phyloP scores from a whole-genome alignment of 2,113 vertebrate species.

The Urocitellus parryii region DNA sequence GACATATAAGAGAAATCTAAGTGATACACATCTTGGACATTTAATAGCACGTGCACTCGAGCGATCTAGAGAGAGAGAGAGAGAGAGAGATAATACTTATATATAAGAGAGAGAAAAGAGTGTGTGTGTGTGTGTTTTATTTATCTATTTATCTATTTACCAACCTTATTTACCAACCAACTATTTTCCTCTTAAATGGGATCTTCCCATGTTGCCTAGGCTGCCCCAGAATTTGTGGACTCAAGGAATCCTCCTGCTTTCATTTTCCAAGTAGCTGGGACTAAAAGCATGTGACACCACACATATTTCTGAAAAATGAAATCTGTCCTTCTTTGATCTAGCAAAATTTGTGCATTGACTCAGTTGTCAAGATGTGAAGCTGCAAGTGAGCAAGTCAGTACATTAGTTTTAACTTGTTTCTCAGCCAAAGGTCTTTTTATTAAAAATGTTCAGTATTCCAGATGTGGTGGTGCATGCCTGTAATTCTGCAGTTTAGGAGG shows the following conservation, averaged over 20 bases:
- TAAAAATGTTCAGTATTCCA: neutral
- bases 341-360: neutral
- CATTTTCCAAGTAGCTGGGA: neutral
- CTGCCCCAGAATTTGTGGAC: neutral
- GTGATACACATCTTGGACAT: neutral
- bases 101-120: no score
- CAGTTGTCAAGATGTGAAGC: neutral
- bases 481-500: no score
- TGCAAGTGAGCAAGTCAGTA: neutral
- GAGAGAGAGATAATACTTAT: no score
- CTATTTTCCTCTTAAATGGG: neutral
- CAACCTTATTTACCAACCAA: no score
- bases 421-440: neutral
- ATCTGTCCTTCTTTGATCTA: neutral
- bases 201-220: neutral
- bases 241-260: neutral
- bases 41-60: neutral
- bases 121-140: neutral
- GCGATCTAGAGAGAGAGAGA: no score
- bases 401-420: neutral
- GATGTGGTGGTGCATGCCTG: no score
- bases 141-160: neutral
- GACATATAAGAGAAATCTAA: neutral
- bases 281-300: neutral
- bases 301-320: conserved; percentile 10